Conservation (phyloP, 2,888 invertebrate genomes). For the Polydrusus cervinus region DNA sequence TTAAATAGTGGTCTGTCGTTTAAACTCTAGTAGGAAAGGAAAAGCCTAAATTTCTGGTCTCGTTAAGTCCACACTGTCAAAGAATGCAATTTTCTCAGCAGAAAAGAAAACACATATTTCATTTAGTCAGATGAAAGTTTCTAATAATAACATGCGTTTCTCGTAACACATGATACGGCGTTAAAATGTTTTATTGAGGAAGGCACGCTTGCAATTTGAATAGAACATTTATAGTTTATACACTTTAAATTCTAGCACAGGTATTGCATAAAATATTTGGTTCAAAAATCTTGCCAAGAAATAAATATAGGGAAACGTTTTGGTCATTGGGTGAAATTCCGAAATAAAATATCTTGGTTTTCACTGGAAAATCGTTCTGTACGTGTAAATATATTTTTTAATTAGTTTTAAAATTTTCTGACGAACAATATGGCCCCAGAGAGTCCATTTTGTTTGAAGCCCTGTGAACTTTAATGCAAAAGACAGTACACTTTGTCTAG, state of each 20-base stretch:
- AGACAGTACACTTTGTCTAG: too few relatives aligned
- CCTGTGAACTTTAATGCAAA: too few relatives aligned
- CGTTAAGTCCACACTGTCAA: not conserved
- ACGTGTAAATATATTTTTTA: too few relatives aligned
- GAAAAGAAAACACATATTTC: not conserved
- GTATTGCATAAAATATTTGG: constrained; percentile 59
- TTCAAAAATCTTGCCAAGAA: constrained; percentile 59
- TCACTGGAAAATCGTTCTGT: too few relatives aligned
- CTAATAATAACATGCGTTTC: constrained; percentile 8
- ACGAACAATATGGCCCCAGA: too few relatives aligned
- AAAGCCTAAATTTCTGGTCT: too few relatives aligned
- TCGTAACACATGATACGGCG: constrained; percentile 10
- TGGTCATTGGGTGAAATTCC: not conserved
- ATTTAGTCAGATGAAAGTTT: constrained; percentile 3
- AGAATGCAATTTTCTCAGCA: not conserved
- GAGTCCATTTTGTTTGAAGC: too few relatives aligned
- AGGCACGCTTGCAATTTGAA: constrained; percentile 13
- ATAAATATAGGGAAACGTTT: constrained; percentile 24
- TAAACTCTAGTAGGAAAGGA: too few relatives aligned
- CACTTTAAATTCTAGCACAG: constrained; percentile 47
- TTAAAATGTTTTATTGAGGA: constrained; percentile 18
- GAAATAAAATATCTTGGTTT: too few relatives aligned
- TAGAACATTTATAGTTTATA: not conserved
- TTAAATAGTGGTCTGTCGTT: too few relatives aligned
- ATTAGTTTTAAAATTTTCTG: too few relatives aligned